Conservation (phyloP, 2,888 invertebrate species). For the Lamellibrachia columna region DNA sequence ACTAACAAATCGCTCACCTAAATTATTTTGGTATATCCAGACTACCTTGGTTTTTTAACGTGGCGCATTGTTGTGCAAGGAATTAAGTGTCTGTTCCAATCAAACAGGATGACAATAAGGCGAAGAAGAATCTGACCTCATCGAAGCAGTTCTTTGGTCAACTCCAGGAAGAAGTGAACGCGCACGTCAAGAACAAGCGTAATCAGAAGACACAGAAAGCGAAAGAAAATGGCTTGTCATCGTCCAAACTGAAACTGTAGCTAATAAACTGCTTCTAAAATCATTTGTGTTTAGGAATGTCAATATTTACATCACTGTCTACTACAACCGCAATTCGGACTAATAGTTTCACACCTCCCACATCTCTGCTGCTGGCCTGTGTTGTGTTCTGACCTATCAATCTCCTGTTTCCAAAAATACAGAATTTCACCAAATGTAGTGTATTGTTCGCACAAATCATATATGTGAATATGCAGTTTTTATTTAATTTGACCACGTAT, state of each 20-base stretch:
- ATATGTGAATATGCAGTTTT: no score
- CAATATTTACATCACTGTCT: neutral
- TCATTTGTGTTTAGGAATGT: neutral
- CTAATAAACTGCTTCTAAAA: neutral
- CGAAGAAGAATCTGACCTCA: constrained; percentile 70
- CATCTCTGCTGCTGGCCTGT: no score
- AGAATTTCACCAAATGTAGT: no score
- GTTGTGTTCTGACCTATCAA: no score
- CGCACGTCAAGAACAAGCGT: constrained; percentile 69
- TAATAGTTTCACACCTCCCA: no score
- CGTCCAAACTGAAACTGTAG: constrained; percentile 75
- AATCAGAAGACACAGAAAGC: constrained; percentile 56
- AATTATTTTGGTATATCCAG: neutral
- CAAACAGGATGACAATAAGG: constrained; percentile 57
- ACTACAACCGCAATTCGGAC: neutral
- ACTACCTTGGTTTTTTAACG: neutral
- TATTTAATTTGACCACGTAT: no score
- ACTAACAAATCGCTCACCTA: no score
- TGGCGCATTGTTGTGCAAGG: neutral
- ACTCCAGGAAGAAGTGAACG: constrained; percentile 79
- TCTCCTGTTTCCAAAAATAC: no score
- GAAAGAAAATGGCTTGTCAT: constrained; percentile 63
- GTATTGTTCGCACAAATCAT: no score
- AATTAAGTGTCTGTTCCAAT: neutral
- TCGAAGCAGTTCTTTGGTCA: constrained; percentile 87